Evolutionary conservation across 2,113 vertebrate species (phyloP).

Genomic region (Heterotilapia buettikoferi): DNA sequence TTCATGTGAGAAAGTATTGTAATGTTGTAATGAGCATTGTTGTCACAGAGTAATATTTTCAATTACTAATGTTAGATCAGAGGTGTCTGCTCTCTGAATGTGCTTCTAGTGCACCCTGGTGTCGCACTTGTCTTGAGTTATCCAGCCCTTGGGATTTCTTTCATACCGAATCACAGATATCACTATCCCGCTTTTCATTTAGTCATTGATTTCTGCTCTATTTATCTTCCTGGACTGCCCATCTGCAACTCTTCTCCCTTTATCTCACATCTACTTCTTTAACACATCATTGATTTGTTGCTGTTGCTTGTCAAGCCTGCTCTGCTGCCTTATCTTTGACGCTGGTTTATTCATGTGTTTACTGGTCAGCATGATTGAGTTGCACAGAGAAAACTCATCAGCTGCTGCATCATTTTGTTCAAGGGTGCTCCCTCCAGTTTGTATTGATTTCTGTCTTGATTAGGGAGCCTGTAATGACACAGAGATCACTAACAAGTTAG

Average conservation of each 20-base stretch:
- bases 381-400: not conserved
- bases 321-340: not conserved
- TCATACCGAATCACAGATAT: not conserved
- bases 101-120: not conserved
- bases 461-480: not conserved
- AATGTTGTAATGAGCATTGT: not conserved
- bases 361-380: not conserved
- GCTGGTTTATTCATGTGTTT: not conserved
- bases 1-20: not conserved
- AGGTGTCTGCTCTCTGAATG: not conserved
- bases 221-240: not conserved
- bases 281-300: not conserved
- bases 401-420: not conserved
- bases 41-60: not conserved
- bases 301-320: not conserved
- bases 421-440: not conserved
- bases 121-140: conserved; percentile 9
- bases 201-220: not conserved
- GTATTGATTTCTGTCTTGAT: conserved; percentile 2
- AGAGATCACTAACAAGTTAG: not conserved
- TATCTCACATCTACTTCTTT: not conserved
- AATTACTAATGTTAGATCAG: not conserved
- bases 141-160: not conserved
- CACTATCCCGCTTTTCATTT: not conserved
- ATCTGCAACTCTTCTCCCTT: not conserved